phyloP scores from a whole-genome alignment of 2,113 vertebrate species.

The Myrmecophaga tridactyla region DNA sequence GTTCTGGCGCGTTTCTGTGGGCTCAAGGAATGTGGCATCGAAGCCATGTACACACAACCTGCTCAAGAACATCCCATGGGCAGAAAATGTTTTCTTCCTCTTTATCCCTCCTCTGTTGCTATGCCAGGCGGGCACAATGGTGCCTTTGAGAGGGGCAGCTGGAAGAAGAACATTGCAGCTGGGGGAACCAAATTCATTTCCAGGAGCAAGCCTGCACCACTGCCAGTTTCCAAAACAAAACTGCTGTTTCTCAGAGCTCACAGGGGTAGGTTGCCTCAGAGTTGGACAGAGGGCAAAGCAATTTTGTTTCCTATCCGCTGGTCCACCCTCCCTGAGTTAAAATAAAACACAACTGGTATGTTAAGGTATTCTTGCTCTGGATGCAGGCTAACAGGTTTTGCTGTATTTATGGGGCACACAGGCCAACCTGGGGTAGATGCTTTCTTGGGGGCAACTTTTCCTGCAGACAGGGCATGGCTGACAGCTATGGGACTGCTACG shows the following conservation, averaged over 20 bases:
- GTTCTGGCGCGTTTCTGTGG: conserved; percentile 62
- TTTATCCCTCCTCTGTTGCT: conserved; percentile 54
- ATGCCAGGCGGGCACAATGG: conserved; percentile 82
- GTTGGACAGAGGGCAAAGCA: conserved; percentile 76
- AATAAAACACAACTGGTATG: background rate
- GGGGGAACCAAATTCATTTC: conserved; percentile 82
- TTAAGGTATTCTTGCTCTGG: conserved; percentile 69
- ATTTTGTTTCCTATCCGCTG: conserved; percentile 58
- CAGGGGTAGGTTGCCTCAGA: conserved; percentile 83
- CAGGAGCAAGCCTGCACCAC: conserved; percentile 77
- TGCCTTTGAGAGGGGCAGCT: conserved; percentile 87
- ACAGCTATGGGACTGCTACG: background rate
- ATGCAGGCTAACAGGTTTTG: conserved; percentile 12
- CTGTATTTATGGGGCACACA: background rate
- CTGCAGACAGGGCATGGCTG: background rate
- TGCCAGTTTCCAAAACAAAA: conserved; percentile 88
- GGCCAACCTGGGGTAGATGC: background rate
- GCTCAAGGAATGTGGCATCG: conserved; percentile 62
- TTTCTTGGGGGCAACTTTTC: background rate
- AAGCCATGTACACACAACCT: conserved; percentile 73
- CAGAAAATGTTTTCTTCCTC: conserved; percentile 71
- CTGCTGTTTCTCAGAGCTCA: conserved; percentile 81
- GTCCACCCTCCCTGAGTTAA: conserved; percentile 65
- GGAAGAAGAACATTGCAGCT: conserved; percentile 85
- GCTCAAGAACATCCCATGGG: conserved; percentile 71